Base-by-base conservation (phyloP, 2,113 vertebrate genomes). In the Notothenia coriiceps region DNA sequence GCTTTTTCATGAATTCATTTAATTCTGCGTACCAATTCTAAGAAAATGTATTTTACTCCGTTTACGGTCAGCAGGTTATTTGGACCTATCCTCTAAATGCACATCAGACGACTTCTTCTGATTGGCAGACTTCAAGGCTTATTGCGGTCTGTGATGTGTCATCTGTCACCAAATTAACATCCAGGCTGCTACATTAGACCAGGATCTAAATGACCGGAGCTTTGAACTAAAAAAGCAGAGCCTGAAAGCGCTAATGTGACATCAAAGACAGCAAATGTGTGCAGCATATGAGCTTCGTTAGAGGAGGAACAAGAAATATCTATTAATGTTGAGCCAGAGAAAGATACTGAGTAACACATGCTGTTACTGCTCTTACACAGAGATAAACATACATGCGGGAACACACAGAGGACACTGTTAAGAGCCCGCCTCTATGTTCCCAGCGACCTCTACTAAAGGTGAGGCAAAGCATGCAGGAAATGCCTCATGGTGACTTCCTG, bases 391-490 rank as follows among this genome's bases (percentile, higher is more conserved):
- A 49, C 55, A 50, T 59, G 51, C 46, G 59, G 11, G 44, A 77
- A 51, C 50, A 68, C 59, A 75, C 9, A 57, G 74, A 52, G 52
- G 70, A 67, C 11, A 54, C 18, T 20, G 44, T 49, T 71, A 85
- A 74, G 79, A 80, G 50, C 33, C 50, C 84, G 78, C 84, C 62
- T 55, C 35, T 7, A 40, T 77, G 80, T 73, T 89, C 82, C 66
- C 87, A 82, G 44, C 1, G 43, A 83, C 74, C 85, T 44, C 78
- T 88, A 66, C 73, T 86, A 60, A 61, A 78, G 73, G 67, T 77
- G 67, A 80, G 50, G 66, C 35, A 8, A 86, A 79, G 73, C 71
- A 90, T 78, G 75, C 88, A 93, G 94, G 93, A 94, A 94, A 91
- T 83, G 83, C 74, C 87, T 93, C 70, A 2, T 18, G 57, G 75